Base-by-base conservation (phyloP, 2,888 invertebrate species). In the Plemyria rubiginata region DNA sequence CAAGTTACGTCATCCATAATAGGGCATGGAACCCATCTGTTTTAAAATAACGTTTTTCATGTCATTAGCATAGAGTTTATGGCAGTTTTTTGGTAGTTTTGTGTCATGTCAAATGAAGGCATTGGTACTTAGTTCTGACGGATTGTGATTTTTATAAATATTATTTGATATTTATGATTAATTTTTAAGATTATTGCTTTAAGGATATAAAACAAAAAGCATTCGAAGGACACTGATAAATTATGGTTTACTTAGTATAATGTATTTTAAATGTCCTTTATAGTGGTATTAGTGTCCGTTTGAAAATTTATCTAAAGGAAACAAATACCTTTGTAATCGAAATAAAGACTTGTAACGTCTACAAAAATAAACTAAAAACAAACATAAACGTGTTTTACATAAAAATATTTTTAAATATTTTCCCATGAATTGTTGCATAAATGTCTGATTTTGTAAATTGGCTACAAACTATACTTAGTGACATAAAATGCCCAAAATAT, bases 1-100 rank as follows among this genome's bases (percentile, higher is more conserved):
- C 60, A 32, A 62, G 72, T 86, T 82, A 81, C 85, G 79, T 86
- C 85, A 86, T 79, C 71, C 55, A 67, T 78, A 76, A 73, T 78
- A 77, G 78, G 77, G 73, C 76, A 76, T 73, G 68, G 70, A 74
- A 72, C 69, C 66, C 68, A 67, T 66, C 49, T 62, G 62, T 65
- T 62, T 64, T 59, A 56, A 60, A 54, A 57, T 57, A 58, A 48
- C 41, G 48, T 55, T 54, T 48, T 49, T 46, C 51, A 36, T 55
- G 41, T 48, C 63, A 48, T 66, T 62, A 60, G 58, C 63, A 54
- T 58, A 11, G 56, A 60, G 59, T 52, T 8, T 38, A 38, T 38
- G 36, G 9, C 36, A 11, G 36, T 38, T 38, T 38, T 38, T 38
- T 38, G 36, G 36, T 38, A 11, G 36, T 38, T 41, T 52, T 38